A percentile compares a stretch with the other conserved stretches of the same genome.
Conservation (phyloP, 2,797 vertebrate genomes). For the Oreochromis mossambicus region DNA sequence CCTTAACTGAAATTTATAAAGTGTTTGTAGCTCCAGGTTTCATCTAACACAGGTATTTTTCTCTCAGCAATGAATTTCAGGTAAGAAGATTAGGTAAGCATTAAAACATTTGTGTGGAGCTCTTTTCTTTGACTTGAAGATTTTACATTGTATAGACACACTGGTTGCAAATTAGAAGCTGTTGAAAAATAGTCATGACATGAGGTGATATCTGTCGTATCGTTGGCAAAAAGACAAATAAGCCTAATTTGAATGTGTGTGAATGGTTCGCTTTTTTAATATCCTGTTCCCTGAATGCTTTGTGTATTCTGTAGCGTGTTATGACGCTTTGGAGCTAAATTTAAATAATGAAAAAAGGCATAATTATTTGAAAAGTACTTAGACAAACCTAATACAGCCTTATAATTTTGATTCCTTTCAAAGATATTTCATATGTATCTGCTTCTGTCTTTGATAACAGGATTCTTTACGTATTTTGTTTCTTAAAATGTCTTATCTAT, state of each 20-base stretch:
- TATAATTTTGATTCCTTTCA: neutral
- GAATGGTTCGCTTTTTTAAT: neutral
- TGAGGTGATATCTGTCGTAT: neutral
- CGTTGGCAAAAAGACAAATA: neutral
- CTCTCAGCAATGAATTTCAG: constrained; percentile 41
- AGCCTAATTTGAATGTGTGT: neutral
- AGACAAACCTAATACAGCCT: neutral
- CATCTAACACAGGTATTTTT: neutral
- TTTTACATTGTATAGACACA: neutral
- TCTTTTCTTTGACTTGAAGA: neutral
- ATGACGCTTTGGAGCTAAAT: neutral
- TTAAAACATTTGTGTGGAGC: neutral
- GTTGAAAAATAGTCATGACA: neutral
- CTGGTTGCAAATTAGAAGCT: neutral
- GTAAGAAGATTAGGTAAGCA: constrained; percentile 29
- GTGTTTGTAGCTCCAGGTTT: neutral
- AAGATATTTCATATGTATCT: neutral
- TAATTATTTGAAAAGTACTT: neutral
- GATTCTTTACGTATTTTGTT: neutral
- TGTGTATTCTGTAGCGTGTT: neutral
- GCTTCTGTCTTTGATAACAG: neutral
- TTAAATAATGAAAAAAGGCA: neutral
- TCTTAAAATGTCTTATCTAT: neutral
- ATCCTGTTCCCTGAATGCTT: neutral
- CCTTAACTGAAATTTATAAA: neutral